Percentiles rank a stretch among this genome's conserved stretches.
Conservation (phyloP, 1,140 invertebrate genomes). For the Pseudomyrmex dendroicus region DNA sequence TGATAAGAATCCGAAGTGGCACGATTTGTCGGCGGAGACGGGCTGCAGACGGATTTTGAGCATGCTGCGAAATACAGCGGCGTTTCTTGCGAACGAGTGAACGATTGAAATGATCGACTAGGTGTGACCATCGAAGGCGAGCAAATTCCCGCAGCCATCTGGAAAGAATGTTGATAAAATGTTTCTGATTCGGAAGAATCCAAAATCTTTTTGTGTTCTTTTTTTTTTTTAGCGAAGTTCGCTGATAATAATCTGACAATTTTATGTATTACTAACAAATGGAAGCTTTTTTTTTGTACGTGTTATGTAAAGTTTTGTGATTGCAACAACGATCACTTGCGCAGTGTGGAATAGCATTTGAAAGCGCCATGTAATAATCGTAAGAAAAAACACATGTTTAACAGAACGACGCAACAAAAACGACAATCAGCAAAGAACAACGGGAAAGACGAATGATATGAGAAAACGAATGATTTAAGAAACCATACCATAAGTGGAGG, state of each 20-base stretch:
- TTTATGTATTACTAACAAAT: constrained; percentile 14
- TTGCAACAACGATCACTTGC: constrained; percentile 37
- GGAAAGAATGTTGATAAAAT: constrained; percentile 18
- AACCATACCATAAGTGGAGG: constrained; percentile 86
- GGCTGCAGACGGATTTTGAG: constrained; percentile 80
- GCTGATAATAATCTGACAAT: not conserved
- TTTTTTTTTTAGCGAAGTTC: not conserved
- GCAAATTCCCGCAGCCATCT: constrained; percentile 88
- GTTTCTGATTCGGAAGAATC: not conserved
- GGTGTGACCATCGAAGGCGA: constrained; percentile 87
- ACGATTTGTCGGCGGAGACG: constrained; percentile 79
- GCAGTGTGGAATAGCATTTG: constrained; percentile 48
- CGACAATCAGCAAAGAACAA: constrained; percentile 22
- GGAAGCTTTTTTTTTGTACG: constrained; percentile 10
- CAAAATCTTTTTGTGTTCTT: not conserved
- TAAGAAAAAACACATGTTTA: constrained; percentile 37
- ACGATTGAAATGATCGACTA: constrained; percentile 90
- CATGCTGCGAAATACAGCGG: constrained; percentile 76
- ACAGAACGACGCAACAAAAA: constrained; percentile 57
- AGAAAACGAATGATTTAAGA: constrained; percentile 73
- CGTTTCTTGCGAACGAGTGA: constrained; percentile 85
- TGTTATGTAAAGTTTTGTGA: constrained; percentile 49
- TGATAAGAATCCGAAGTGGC: constrained; percentile 81
- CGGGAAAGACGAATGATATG: constrained; percentile 35
- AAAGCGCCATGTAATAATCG: constrained; percentile 31